Base-by-base conservation (phyloP, 1,140 invertebrate genomes). In the Adoxophyes honmai region DNA sequence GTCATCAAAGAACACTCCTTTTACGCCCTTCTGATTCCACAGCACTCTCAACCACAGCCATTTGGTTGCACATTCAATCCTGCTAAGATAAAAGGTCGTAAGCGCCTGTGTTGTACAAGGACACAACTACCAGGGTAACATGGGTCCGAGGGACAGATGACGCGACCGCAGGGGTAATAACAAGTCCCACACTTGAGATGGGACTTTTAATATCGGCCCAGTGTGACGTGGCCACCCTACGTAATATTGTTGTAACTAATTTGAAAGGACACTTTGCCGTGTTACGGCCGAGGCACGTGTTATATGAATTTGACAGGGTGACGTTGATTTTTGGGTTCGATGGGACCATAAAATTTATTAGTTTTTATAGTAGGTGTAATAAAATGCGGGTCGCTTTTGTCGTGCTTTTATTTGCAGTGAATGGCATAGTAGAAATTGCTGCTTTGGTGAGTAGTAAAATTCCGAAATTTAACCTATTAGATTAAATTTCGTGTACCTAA, bases 131-230 rank as follows among this genome's bases (percentile, higher is more conserved):
- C 42, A 21, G 16, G 16, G 21, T 61, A 61, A 58, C 56, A 53
- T 58, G 60, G 60, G 59, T 60, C 59, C 18, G 53, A 52, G 14
- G 52, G 65, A 67, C 62, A 62, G 60, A 55, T 65, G 65, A 70
- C 59, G 62, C 36, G 53, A 65, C 68, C 68, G 55, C 64, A 52
- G 34, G 37, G 42, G 55, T 52, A 69, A 69, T 63, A 63, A 62
- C 59, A 54, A 57, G 42, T 48, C 59, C 15, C 44, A 33, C 55
- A 54, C 59, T 70, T 67, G 60, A 70, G 57, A 53, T 60, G 60
- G 60, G 68, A 67, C 62, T 67, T 70, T 70, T 67, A 70, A 70
- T 70, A 70, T 70, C 34, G 55, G 52, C 2, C 52, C 56, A 42
- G 38, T 44, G 13, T 55, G 59, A 57, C 52, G 52, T 62, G 56